Conservation (phyloP, 2,888 invertebrate species). For the Fragum fragum region DNA sequence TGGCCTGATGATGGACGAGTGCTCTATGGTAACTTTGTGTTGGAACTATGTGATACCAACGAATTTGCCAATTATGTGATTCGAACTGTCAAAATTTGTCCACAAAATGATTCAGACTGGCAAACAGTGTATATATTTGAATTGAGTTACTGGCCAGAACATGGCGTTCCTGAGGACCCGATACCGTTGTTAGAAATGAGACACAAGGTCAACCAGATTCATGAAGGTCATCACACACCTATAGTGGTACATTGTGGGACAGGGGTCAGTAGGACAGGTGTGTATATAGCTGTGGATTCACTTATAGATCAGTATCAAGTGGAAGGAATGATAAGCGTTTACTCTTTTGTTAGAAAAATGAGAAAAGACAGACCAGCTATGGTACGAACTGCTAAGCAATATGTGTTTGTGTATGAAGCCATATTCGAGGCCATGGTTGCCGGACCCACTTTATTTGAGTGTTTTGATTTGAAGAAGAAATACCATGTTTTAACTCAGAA, state of each 20-base stretch:
- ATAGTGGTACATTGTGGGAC: constrained; percentile 86
- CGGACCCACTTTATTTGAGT: constrained; percentile 76
- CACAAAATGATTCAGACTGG: constrained; percentile 58
- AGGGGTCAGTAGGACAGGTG: constrained; percentile 84
- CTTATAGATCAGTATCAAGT: constrained; percentile 82
- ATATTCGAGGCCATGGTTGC: constrained; percentile 85
- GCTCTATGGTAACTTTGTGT: constrained; percentile 94
- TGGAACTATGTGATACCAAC: constrained; percentile 95
- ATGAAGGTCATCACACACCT: constrained; percentile 70
- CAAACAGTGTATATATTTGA: constrained; percentile 80
- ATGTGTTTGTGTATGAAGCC: constrained; percentile 85
- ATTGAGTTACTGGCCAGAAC: constrained; percentile 85
- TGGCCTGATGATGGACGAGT: constrained; percentile 93
- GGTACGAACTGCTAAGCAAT: constrained; percentile 85
- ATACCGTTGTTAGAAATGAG: constrained; percentile 84
- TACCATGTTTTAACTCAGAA: constrained; percentile 77
- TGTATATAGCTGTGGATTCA: constrained; percentile 85
- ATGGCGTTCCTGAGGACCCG: constrained; percentile 83
- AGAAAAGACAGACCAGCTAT: constrained; percentile 82
- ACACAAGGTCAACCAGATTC: constrained; percentile 72
- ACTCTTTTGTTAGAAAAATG: constrained; percentile 80
- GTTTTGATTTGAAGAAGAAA: constrained; percentile 76
- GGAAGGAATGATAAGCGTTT: constrained; percentile 85
- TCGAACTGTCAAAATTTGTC: constrained; percentile 75
- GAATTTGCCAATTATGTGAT: constrained; percentile 96